phyloP scores from a whole-genome alignment of 2,113 vertebrate genomes.

The Brachyhypopomus gauderio region DNA sequence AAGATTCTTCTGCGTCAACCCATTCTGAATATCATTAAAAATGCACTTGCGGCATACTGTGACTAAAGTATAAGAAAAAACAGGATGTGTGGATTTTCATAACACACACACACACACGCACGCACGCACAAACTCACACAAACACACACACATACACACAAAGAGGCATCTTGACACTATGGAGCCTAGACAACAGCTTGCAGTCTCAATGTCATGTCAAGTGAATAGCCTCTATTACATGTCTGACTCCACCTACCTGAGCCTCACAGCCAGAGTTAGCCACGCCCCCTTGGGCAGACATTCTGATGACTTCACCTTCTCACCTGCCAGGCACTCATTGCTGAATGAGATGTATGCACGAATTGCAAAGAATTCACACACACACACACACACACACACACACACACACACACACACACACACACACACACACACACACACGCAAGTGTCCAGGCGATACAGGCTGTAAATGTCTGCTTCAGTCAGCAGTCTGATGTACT shows the following conservation, averaged over 20 bases:
- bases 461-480: neutral
- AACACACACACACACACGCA: neutral
- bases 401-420: conserved; percentile 1
- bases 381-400: conserved; percentile 1
- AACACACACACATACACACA: neutral
- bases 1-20: no score
- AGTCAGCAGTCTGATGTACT: conserved; percentile 2
- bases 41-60: no score
- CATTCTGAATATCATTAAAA: no score
- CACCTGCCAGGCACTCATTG: conserved; percentile 45
- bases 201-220: conserved; percentile 12
- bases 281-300: neutral
- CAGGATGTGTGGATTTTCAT: no score
- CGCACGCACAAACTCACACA: conserved; percentile 1
- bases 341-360: conserved; percentile 18
- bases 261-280: neutral
- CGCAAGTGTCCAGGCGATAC: neutral
- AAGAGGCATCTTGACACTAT: neutral
- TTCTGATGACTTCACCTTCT: conserved; percentile 38
- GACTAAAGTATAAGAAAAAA: no score
- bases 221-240: no score
- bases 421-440: neutral
- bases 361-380: neutral
- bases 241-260: conserved; percentile 46
- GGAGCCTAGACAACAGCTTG: neutral